A percentile compares a stretch with the other conserved stretches of the same genome.
phyloP scores from a whole-genome alignment of 2,888 invertebrate species.

The Parnassius mnemosyne region DNA sequence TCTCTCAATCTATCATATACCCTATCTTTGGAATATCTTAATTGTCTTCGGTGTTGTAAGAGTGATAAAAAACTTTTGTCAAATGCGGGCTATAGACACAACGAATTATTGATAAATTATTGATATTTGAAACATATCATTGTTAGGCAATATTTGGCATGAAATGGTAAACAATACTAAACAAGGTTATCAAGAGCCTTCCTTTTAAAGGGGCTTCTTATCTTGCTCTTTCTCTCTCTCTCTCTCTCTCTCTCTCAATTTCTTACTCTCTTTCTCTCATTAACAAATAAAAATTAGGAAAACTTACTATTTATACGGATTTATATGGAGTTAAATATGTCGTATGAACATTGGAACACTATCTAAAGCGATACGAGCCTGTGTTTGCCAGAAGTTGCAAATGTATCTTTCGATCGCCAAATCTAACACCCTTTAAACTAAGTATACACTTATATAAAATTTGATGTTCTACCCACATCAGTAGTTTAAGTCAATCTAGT shows the following conservation, averaged over 20 bases:
- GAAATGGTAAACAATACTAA: not conserved
- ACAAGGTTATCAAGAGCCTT: too few relatives aligned
- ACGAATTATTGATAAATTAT: conserved; percentile 58
- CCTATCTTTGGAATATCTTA: conserved; percentile 22
- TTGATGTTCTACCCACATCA: conserved; percentile 21
- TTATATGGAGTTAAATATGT: not conserved
- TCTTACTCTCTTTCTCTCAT: too few relatives aligned
- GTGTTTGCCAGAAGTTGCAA: conserved; percentile 73
- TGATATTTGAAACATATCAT: not conserved
- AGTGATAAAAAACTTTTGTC: conserved; percentile 61
- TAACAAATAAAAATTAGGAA: too few relatives aligned
- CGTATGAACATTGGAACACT: conserved; percentile 1
- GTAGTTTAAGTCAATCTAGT: conserved; percentile 13
- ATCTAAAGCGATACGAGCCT: conserved; percentile 44
- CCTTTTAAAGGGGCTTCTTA: too few relatives aligned
- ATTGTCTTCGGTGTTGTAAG: conserved; percentile 27
- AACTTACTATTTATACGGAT: too few relatives aligned
- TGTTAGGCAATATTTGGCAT: not conserved
- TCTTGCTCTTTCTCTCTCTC: too few relatives aligned
- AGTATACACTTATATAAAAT: conserved; percentile 21
- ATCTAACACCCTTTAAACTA: conserved; percentile 30
- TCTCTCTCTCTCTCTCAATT: too few relatives aligned
- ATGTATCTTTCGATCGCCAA: conserved; percentile 40
- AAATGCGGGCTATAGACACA: conserved; percentile 76
- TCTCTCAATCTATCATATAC: conserved; percentile 14